Percentiles rank a stretch among this genome's conserved stretches.
These are phyloP conservation scores for Serilophus lunatus DNA, from an alignment of 2,113 vertebrate genomes.

Conservation along the genomic window DNA sequence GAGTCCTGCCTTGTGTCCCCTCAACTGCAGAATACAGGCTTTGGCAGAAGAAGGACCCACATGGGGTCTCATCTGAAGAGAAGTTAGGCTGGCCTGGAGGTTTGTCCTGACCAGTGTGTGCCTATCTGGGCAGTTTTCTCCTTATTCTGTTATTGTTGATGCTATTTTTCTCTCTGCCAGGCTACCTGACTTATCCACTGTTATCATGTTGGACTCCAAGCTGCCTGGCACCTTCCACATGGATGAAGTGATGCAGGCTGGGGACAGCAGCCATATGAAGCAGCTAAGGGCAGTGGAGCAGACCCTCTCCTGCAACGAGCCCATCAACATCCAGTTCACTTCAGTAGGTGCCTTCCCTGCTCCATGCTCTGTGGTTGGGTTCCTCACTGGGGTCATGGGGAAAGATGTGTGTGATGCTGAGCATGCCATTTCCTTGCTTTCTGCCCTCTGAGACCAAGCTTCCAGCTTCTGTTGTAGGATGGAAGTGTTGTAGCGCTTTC, in stretches of 20 bases:
- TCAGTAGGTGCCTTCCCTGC: slow-evolving; percentile 77
- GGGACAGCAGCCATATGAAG: slow-evolving; percentile 67
- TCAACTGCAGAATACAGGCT: neutral
- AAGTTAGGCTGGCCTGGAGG: neutral
- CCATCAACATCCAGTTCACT: slow-evolving; percentile 94
- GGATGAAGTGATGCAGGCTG: slow-evolving; percentile 84
- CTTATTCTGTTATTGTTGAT: neutral
- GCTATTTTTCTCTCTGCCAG: slow-evolving; percentile 61
- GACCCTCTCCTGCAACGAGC: slow-evolving; percentile 80
- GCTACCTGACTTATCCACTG: slow-evolving; percentile 82
- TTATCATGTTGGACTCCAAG: slow-evolving; percentile 80
- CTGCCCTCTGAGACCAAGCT: neutral
- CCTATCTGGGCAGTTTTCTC: neutral
- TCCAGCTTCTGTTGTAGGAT: neutral
- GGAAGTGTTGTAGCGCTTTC: neutral
- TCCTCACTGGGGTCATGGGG: accelerated
- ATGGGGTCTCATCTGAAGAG: neutral
- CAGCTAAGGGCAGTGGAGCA: slow-evolving; percentile 77
- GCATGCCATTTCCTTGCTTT: neutral
- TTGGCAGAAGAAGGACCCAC: neutral
- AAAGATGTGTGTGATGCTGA: neutral
- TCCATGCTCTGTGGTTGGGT: neutral
- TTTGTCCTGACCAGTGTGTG: accelerated
- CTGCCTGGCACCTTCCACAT: slow-evolving; percentile 82
- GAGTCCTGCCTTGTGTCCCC: neutral